These are phyloP conservation scores for Phymanthus crucifer DNA, from an alignment of 92 coral and sea anemone species.

Conservation along the genomic window DNA sequence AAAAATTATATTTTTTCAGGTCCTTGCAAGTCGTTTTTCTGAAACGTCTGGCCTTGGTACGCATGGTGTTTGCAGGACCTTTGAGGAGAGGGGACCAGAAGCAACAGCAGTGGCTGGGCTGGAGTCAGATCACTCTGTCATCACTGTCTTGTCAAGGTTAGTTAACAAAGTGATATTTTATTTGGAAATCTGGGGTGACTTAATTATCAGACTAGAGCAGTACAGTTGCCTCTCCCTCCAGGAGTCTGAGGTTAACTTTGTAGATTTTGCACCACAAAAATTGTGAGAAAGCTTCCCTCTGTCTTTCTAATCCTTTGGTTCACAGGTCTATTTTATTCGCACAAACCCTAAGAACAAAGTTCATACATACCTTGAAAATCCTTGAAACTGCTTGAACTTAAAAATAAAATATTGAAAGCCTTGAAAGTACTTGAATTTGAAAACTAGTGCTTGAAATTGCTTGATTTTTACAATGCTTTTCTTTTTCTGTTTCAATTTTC, in stretches of 20 bases:
- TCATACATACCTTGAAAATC: too few relatives aligned
- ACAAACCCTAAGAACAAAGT: too few relatives aligned
- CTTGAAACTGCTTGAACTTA: too few relatives aligned
- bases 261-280: too few relatives aligned
- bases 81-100: not conserved
- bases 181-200: not conserved
- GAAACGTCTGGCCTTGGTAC: constrained; percentile 58
- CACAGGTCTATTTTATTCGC: not conserved
- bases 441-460: too few relatives aligned
- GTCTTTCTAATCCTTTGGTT: not conserved
- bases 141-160: constrained; percentile 77
- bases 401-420: too few relatives aligned
- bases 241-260: too few relatives aligned
- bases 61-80: constrained; percentile 45
- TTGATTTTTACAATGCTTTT: too few relatives aligned
- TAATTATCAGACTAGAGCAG: too few relatives aligned
- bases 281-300: not conserved
- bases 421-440: too few relatives aligned
- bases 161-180: constrained; percentile 28
- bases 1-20: not conserved
- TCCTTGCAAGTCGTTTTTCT: constrained; percentile 46
- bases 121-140: constrained; percentile 13
- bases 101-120: constrained; percentile 40
- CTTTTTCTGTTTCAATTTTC: too few relatives aligned
- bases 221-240: not conserved